Base-by-base conservation (phyloP, 2,888 invertebrate species). In the Ypsolopha sequella region DNA sequence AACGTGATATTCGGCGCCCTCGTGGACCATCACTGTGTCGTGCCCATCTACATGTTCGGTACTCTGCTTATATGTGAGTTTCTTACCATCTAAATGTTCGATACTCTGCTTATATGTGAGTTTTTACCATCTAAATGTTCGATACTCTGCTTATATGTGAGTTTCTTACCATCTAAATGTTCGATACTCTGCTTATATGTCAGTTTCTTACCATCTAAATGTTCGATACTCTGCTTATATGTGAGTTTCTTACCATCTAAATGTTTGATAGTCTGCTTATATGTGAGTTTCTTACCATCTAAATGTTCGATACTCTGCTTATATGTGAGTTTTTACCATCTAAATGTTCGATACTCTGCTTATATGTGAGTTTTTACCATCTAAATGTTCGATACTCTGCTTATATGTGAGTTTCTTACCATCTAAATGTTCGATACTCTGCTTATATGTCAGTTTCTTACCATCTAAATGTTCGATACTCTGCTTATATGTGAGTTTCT, bases 201-300 rank as follows among this genome's bases (percentile, higher is more conserved):
- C n/a, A n/a, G n/a, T n/a, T n/a, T n/a, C n/a, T n/a, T n/a, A n/a
- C 89, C 6, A 89, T 90, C 41, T 89, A 89, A 59, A 82, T 89
- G 66, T 89, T 89, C 57, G 89, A 89, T 41, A 73, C 77, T 10
- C 66, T 89, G 55, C 80, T 89, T 53, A 88, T 89, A 56, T 78
- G 89, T 89, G 58, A 82, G 88, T 24, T 24, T 3, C 24, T 24
- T 24, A 24, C 89, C 6, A 89, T 90, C 41, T 89, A 89, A 59
- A 82, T 89, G 66, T 89, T 89, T 56, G 89, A 89, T 41, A 73
- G 76, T 10, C 66, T 89, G 55, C 80, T 89, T 53, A 88, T 89
- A 56, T 78, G 89, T 89, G 58, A 82, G 88, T 24, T 24, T 3
- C 24, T 24, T 24, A 24, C 89, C 6, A 89, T 90, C 41, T 89